Base-by-base conservation (phyloP, 2,113 vertebrate genomes). In the Ailurus styani region DNA sequence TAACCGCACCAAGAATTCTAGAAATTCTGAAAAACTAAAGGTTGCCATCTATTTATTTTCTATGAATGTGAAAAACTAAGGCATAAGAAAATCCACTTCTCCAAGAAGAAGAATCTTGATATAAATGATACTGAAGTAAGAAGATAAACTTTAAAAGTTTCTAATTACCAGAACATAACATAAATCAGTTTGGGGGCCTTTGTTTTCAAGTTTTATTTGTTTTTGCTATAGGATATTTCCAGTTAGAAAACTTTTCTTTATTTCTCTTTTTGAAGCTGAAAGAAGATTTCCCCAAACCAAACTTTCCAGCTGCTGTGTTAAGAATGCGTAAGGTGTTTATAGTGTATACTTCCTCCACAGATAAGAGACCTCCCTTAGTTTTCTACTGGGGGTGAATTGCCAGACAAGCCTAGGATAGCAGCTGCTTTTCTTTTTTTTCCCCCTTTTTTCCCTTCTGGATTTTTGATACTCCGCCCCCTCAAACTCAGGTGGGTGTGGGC, bases 401-500 rank as follows among this genome's bases (percentile, higher is more conserved):
- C 0, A 91, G 34, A 3, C 2, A 7, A 93, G 94, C 85, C 31
- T 98, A 55, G 96, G 96, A 90, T 37, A 86, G 88, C 93, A 93
- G 85, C 93, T 66, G 82, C 79, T 64, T 54, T 97, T 90, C 79
- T 34, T 40, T 72, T 37, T 40, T 72, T 83, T 90, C 57, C 57
- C 40, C 20, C 20, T 95, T 86, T 84, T 86, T 4, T 86, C 62
- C 0, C 73, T 45, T 90, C 93, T 95, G 93, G 96, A 90, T 82
- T 93, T 0, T 5, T 95, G 96, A 93, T 94, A 42, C 98, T 97
- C 98, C 97, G 94, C 97, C 98, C 98, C 94, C 95, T 21, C 3
- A 8, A 85, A 97, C 82, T 70, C 96, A 97, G 97, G 98, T 96
- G 98, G 98, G 98, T 97, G 98, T 98, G 98, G 72, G 1, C 88